Evolutionary conservation across 2,797 vertebrate species (phyloP).

Genomic region (Fistularia tabacaria): DNA sequence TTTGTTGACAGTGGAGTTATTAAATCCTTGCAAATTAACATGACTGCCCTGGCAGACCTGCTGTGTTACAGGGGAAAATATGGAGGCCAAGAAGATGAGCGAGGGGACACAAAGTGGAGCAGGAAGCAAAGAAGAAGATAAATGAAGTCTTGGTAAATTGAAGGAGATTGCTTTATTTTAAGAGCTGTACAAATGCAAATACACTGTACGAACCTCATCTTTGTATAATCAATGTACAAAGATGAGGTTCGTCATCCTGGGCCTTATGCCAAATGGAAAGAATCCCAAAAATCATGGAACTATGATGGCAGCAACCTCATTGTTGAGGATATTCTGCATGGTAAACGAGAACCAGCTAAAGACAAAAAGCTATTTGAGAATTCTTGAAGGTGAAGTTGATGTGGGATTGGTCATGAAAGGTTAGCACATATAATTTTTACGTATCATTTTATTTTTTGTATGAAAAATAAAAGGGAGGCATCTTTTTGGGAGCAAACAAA

Average conservation of each 20-base stretch:
- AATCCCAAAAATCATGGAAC: conserved; percentile 55
- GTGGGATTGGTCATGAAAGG: conserved; percentile 7
- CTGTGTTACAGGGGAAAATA: conserved; percentile 11
- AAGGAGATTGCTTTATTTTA: background rate
- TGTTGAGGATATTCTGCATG: conserved; percentile 36
- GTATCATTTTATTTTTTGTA: background rate
- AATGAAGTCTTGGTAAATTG: conserved; percentile 32
- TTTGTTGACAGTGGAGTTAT: conserved; percentile 61
- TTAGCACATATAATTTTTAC: conserved; percentile 7
- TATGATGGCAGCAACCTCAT: conserved; percentile 55
- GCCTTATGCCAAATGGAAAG: conserved; percentile 51
- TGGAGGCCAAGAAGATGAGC: conserved; percentile 14
- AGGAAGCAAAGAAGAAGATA: conserved; percentile 13
- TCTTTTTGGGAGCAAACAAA: conserved; percentile 9
- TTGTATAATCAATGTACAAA: conserved; percentile 41
- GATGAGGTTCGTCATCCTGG: conserved; percentile 37
- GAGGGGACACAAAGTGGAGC: conserved; percentile 24
- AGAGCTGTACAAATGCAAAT: conserved; percentile 11
- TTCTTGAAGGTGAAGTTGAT: conserved; percentile 33
- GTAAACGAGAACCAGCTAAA: conserved; percentile 46
- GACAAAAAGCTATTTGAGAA: conserved; percentile 24
- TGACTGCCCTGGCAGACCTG: conserved; percentile 31
- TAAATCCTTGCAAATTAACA: conserved; percentile 56
- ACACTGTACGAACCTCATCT: conserved; percentile 28
- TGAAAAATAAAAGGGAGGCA: no score